These are phyloP conservation scores for Aphelenchoides besseyi DNA, from an alignment of 1,140 invertebrate species.

Conservation along the genomic window DNA sequence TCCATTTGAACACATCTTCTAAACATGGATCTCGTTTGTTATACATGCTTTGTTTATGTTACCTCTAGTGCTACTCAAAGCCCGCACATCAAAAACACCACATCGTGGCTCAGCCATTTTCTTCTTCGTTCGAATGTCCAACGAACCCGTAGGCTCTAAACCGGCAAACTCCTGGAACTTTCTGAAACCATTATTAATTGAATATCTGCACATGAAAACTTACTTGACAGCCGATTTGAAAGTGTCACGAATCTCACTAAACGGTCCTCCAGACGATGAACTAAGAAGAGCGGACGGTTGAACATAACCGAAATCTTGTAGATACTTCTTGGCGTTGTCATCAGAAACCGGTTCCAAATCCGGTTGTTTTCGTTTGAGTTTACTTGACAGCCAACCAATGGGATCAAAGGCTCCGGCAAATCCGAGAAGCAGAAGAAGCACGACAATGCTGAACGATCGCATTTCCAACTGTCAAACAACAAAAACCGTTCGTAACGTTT, in stretches of 20 bases:
- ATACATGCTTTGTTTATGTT: not conserved
- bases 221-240: constrained; percentile 20
- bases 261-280: constrained; percentile 11
- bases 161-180: constrained; percentile 62
- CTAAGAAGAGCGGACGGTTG: constrained; percentile 36
- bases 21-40: constrained; percentile 18
- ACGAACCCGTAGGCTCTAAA: constrained; percentile 45
- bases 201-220: too few relatives aligned
- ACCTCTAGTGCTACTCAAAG: constrained; percentile 44
- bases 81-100: constrained; percentile 54
- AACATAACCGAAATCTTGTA: constrained; percentile 59
- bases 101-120: constrained; percentile 61
- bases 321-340: constrained; percentile 57
- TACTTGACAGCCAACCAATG: not conserved
- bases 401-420: not conserved
- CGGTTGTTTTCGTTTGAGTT: not conserved
- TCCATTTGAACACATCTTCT: constrained; percentile 58
- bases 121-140: constrained; percentile 52
- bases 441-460: not conserved
- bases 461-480: not conserved
- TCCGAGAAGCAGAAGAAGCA: not conserved
- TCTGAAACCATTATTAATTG: too few relatives aligned
- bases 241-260: constrained; percentile 12
- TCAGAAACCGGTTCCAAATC: constrained; percentile 41
- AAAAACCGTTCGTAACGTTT: not conserved